phyloP scores from a whole-genome alignment of 1,140 invertebrate species.

The Melanaphis sacchari region DNA sequence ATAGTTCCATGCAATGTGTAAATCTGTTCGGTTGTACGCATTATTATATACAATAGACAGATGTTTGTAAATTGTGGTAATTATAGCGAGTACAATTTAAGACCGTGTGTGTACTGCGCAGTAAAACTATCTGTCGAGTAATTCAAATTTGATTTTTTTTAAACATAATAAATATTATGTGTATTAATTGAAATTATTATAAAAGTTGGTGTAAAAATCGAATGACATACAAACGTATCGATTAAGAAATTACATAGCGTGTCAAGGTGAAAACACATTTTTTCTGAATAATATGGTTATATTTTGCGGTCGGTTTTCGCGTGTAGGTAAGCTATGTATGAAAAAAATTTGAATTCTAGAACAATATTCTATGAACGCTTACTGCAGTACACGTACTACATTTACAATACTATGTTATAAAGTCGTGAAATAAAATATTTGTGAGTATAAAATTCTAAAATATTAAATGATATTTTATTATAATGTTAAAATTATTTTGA shows the following conservation, averaged over 20 bases:
- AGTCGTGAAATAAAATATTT: no score
- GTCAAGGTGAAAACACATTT: slow-evolving; percentile 27
- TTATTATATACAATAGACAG: not conserved
- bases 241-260: slow-evolving; percentile 10
- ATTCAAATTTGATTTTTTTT: not conserved
- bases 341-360: not conserved
- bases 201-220: not conserved
- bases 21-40: not conserved
- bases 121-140: not conserved
- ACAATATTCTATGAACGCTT: not conserved
- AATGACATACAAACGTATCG: not conserved
- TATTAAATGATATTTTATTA: not conserved
- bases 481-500: no score
- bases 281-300: not conserved
- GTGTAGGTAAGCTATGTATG: not conserved
- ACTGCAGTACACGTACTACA: not conserved
- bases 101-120: not conserved
- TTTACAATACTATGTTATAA: no score
- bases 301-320: not conserved
- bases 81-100: not conserved
- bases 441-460: not conserved
- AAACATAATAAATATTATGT: not conserved
- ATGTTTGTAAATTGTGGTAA: not conserved
- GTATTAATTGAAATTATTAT: not conserved
- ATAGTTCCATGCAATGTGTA: not conserved